Base-by-base conservation (phyloP, 2,888 invertebrate species). In the Amblyjoppa proteus region DNA sequence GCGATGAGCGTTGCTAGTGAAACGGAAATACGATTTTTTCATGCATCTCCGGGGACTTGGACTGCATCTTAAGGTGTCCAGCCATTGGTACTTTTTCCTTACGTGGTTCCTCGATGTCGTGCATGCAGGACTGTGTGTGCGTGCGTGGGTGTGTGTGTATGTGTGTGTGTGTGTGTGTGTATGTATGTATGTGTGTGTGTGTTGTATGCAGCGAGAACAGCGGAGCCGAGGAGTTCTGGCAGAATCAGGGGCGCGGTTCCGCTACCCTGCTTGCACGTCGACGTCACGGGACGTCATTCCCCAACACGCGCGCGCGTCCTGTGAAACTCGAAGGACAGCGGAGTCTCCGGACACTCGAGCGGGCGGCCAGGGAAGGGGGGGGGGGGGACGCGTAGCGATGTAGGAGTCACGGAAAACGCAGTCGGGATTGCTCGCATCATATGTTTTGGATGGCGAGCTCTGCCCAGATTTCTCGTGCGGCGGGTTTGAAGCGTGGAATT, bases 251-350 rank as follows among this genome's bases (percentile, higher is more conserved):
- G 85, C 74, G 85, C 85, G 85, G 81, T 82, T 85, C 70, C 71
- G 61, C 28, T 75, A 66, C 70, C 58, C 75, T 81, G 81, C 58
- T 81, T 28, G 70, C 74, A 79, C 66, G 70, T 61, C 61, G 61
- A 84, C 84, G 84, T 84, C 84, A 84, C 81, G 61, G 74, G 74
- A 85, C 78, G 53, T 78, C 68, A 74, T 69, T 70, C 78, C 78
- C 34, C 34, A 41, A 34, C 16, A 56, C 56, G n/a, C 49, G 25
- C 69, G 61, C 73, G 77, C 76, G 75, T 76, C 51, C 83, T 70
- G 34, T 49, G 76, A 45, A 71, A 61, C 58, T 34, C 64, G 51
- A 64, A 73, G 49, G 28, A 66, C 53, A 64, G 25, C 16, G 34
- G 28, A 56, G 68, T 41, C n/a, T 64, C 64, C 28, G 66, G 45